Evolutionary conservation across 1,140 invertebrate species (phyloP).

Genomic region (Saccostrea glomerata): DNA sequence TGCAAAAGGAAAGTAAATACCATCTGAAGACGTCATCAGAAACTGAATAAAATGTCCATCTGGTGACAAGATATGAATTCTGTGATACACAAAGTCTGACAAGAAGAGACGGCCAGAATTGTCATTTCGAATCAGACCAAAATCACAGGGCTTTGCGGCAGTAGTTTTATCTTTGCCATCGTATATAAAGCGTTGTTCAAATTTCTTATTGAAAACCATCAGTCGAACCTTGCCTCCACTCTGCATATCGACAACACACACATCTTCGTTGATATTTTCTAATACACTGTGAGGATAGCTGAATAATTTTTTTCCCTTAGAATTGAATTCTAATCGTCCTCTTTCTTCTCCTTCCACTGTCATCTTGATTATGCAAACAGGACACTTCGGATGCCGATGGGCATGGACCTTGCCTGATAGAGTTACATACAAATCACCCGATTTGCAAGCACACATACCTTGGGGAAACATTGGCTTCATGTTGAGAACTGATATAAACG

Average conservation of each 20-base stretch:
- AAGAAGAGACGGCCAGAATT: background rate
- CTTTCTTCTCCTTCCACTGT: constrained; percentile 5
- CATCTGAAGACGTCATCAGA: background rate
- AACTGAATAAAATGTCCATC: constrained; percentile 37
- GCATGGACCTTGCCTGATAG: constrained; percentile 31
- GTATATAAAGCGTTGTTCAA: constrained; percentile 3
- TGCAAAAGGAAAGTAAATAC: constrained; percentile 38
- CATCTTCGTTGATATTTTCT: constrained; percentile 41
- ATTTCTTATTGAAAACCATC: constrained; percentile 25
- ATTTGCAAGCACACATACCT: constrained; percentile 3
- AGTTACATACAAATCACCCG: constrained; percentile 6
- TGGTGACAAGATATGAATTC: constrained; percentile 36
- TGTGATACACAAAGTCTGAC: constrained; percentile 33
- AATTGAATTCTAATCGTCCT: background rate
- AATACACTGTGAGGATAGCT: constrained; percentile 39
- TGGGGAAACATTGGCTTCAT: constrained; percentile 31
- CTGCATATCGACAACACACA: constrained; percentile 38
- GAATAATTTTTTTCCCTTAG: constrained; percentile 17
- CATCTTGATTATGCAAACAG: constrained; percentile 27
- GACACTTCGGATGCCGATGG: constrained; percentile 11
- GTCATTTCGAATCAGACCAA: constrained; percentile 38
- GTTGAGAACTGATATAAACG: background rate
- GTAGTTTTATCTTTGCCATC: constrained; percentile 23
- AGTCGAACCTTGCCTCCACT: background rate
- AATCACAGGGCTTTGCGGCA: constrained; percentile 16